Evolutionary conservation across 2,888 invertebrate species (phyloP).

Genomic region (Orchesella flavescens): DNA sequence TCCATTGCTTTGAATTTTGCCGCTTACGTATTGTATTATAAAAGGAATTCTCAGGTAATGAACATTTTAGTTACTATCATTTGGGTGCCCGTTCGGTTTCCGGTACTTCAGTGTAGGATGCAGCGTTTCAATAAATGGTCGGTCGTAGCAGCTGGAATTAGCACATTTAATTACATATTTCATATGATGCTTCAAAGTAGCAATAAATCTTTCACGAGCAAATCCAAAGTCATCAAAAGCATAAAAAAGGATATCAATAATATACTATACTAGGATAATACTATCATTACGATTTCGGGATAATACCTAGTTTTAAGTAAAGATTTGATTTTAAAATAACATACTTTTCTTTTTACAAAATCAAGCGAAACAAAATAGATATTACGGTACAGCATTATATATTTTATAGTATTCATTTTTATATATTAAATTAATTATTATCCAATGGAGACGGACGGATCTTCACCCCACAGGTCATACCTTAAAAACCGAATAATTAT

Average conservation of each 20-base stretch:
- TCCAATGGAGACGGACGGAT: constrained; percentile 79
- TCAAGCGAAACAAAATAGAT: no score
- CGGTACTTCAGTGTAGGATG: not conserved
- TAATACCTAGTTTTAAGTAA: no score
- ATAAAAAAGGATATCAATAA: no score
- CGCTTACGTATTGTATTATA: no score
- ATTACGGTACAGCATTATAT: not conserved
- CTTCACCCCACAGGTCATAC: constrained; percentile 85
- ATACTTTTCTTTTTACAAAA: no score
- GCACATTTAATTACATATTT: not conserved
- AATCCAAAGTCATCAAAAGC: no score
- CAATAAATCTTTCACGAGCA: no score
- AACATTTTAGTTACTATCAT: not conserved
- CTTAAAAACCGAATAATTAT: constrained; percentile 27
- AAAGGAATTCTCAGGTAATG: no score
- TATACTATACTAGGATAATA: no score
- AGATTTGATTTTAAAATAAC: constrained; percentile 1
- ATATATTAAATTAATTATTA: constrained; percentile 5
- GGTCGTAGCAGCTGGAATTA: not conserved
- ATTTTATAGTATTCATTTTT: not conserved
- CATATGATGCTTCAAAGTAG: not conserved
- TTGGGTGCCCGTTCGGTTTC: not conserved
- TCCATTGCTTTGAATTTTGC: no score
- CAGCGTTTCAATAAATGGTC: not conserved
- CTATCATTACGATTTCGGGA: no score